A percentile compares a stretch with the other conserved stretches of the same genome.
Conservation (phyloP, 2,888 invertebrate genomes). For the Chrysodeixis includens region DNA sequence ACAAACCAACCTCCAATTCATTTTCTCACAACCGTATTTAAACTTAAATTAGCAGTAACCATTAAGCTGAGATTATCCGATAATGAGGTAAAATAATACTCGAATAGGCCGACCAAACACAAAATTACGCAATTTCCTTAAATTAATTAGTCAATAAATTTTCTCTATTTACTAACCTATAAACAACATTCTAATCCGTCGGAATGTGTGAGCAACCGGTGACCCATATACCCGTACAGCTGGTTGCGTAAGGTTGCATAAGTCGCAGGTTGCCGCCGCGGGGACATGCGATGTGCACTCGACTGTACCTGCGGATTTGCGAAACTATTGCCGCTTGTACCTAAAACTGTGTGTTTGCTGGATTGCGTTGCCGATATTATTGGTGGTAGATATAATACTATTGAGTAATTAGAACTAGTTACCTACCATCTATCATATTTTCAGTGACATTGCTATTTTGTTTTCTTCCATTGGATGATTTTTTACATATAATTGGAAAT, state of each 20-base stretch:
- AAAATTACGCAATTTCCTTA: neutral
- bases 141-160: neutral
- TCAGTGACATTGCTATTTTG: too few species aligned
- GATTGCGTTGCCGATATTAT: neutral
- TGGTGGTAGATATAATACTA: neutral
- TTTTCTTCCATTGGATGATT: too few species aligned
- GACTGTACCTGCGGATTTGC: conserved; percentile 71
- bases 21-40: neutral
- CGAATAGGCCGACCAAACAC: neutral
- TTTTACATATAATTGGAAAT: too few species aligned
- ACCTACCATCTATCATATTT: neutral
- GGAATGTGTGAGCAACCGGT: conserved; percentile 50
- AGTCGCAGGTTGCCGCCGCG: conserved; percentile 56
- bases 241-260: conserved; percentile 75
- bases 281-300: conserved; percentile 79
- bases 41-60: neutral
- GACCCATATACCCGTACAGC: conserved; percentile 69
- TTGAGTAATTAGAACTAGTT: neutral
- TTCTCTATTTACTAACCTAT: conserved; percentile 25
- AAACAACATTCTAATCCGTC: conserved; percentile 45
- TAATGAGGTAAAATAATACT: neutral
- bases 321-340: conserved; percentile 57
- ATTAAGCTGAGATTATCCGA: neutral
- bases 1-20: too few species aligned
- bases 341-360: conserved; percentile 12